Percentiles rank a stretch among this genome's conserved stretches.
phyloP scores from a whole-genome alignment of 2,113 vertebrate species.

The Misgurnus mizolepis region DNA sequence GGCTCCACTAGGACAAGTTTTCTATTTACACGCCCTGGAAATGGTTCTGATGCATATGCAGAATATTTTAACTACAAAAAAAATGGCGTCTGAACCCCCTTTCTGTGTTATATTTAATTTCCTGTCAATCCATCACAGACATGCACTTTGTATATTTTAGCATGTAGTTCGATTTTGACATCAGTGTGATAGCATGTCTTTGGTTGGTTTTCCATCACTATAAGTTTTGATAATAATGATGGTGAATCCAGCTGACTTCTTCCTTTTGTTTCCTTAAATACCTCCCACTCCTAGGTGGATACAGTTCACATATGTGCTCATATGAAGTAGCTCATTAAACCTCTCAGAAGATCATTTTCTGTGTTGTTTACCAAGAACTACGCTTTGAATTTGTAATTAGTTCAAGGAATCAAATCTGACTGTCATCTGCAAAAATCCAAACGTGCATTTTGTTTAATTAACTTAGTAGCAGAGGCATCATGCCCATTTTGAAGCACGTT shows the following conservation, averaged over 20 bases:
- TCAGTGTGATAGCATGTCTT: not conserved
- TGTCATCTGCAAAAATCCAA: constrained; percentile 14
- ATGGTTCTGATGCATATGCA: constrained; percentile 21
- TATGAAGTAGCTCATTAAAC: constrained; percentile 33
- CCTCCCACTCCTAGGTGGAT: not conserved
- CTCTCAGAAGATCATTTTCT: constrained; percentile 23
- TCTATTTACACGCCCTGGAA: constrained; percentile 10
- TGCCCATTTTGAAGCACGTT: too few relatives aligned
- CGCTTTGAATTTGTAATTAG: constrained; percentile 35
- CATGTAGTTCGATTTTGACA: not conserved
- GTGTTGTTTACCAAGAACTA: constrained; percentile 6
- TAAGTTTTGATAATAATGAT: not conserved
- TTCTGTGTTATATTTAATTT: constrained; percentile 8
- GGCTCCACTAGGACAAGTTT: not conserved
- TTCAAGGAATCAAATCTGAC: constrained; percentile 27
- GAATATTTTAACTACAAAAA: not conserved
- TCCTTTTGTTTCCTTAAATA: not conserved
- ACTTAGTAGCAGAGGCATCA: too few relatives aligned
- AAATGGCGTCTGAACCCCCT: not conserved
- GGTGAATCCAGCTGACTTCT: too few relatives aligned
- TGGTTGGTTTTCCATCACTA: too few relatives aligned
- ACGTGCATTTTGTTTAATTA: too few relatives aligned
- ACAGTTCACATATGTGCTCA: constrained; percentile 17
- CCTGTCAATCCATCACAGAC: not conserved
- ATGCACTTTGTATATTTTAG: constrained; percentile 5